Evolutionary conservation across 2,797 vertebrate species (phyloP), one percentile per base, ranked within the genome.

Genomic region (Anguilla anguilla): DNA sequence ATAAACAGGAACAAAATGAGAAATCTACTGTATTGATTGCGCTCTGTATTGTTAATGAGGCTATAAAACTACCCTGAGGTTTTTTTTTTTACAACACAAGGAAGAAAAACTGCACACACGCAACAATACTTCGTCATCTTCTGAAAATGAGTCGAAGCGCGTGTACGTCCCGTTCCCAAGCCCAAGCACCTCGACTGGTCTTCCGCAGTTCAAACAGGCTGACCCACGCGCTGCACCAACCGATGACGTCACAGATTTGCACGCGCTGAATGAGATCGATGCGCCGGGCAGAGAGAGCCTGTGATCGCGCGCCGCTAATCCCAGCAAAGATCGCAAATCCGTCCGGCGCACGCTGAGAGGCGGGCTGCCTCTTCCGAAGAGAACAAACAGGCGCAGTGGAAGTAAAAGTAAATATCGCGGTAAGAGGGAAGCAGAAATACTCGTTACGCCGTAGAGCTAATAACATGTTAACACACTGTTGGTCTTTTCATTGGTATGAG

Each of bases 11-110:
- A 28, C 64, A 74, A 90, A 88, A 91, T 89, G 90, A 88, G 85
- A 94, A 93, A 91, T 90, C 89, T 77, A 88, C 89, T 85, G 85
- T 92, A 95, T 94, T 93, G 93, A 96, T 94, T 94, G 90, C 91
- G 88, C 87, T 84, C 86, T 86, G 86, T 93, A 92, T 92, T 88
- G 90, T 94, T 94, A 95, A 95, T 94, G 91, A 94, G 92, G 89
- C 91, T 88, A 93, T 95, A 93, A 94, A 94, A 93, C 85, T 86
- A 88, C 90, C 88, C 88, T 77, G 84, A 92, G 90, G n/a, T 67
- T 88, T 90, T 94, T 94, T 92, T 91, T 94, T 94, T 92, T 91
- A 93, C 91, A 89, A 91, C 74, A 67, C 59, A 5, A 79, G 67
- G 67, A 88, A 92, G 91, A 91, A 88, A 90, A 86, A 92, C 89